These are phyloP conservation scores for Colletes gigas DNA, from an alignment of 1,140 invertebrate genomes.

Conservation along the genomic window DNA sequence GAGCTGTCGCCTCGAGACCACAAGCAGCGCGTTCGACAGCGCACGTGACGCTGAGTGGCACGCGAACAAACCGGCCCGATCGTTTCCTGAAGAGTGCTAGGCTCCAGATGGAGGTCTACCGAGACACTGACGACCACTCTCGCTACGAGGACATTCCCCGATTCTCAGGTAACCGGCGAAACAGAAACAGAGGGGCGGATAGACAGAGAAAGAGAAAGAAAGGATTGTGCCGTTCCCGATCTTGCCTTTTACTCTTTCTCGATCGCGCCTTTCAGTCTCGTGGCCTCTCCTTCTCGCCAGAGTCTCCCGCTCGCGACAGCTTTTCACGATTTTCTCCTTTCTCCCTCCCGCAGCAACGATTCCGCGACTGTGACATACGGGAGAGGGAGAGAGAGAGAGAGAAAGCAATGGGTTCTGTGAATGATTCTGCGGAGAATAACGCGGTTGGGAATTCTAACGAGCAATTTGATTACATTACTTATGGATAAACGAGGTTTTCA, in stretches of 20 bases:
- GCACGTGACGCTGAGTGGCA: slow-evolving; percentile 33
- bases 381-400: slow-evolving; percentile 25
- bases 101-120: slow-evolving; percentile 66
- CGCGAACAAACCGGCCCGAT: slow-evolving; percentile 27
- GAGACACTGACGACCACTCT: slow-evolving; percentile 69
- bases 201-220: slow-evolving; percentile 38
- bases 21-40: not conserved
- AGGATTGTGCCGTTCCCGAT: slow-evolving; percentile 42
- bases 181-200: slow-evolving; percentile 1
- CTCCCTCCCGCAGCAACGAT: slow-evolving; percentile 10
- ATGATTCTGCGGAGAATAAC: slow-evolving; percentile 37
- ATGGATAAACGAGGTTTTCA: too few species aligned
- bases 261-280: slow-evolving; percentile 11
- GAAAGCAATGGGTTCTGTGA: slow-evolving; percentile 44
- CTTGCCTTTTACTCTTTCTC: slow-evolving; percentile 36
- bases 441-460: too few species aligned
- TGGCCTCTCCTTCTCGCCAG: not conserved
- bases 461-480: too few species aligned
- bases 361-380: slow-evolving; percentile 4
- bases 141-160: slow-evolving; percentile 69
- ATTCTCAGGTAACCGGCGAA: slow-evolving; percentile 56
- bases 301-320: not conserved
- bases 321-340: slow-evolving; percentile 64
- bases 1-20: not conserved
- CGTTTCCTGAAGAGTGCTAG: slow-evolving; percentile 40